These are phyloP conservation scores for Linepithema humile DNA, from an alignment of 1,140 invertebrate genomes.

Conservation along the genomic window DNA sequence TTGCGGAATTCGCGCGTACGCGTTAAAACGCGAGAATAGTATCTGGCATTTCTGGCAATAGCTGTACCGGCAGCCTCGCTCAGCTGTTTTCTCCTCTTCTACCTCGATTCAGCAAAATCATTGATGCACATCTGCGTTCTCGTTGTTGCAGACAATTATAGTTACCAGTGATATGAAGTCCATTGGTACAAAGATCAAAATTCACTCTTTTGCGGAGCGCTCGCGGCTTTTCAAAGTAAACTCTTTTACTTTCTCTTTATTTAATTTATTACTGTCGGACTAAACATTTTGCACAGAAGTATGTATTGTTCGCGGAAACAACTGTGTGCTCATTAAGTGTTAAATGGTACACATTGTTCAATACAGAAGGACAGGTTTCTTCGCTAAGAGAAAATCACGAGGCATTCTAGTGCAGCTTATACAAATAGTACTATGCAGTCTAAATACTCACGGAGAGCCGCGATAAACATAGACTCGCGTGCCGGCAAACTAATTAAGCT, in stretches of 20 bases:
- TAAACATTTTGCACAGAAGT: no score
- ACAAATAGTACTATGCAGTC: slow-evolving; percentile 17
- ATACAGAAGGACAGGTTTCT: background rate
- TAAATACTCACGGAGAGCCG: slow-evolving; percentile 10
- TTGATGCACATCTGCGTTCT: no score
- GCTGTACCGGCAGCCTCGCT: background rate
- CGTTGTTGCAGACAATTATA: no score
- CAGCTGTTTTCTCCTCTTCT: background rate
- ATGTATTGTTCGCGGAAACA: no score
- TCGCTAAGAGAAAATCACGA: background rate
- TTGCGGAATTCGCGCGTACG: slow-evolving; percentile 15
- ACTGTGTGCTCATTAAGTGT: background rate
- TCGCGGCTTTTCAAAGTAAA: background rate
- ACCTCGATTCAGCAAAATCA: background rate
- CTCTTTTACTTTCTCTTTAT: background rate
- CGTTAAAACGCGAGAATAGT: slow-evolving; percentile 55
- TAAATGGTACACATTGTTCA: background rate
- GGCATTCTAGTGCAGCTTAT: slow-evolving; percentile 4
- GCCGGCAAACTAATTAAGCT: slow-evolving; percentile 49
- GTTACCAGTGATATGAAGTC: background rate
- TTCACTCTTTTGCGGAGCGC: background rate
- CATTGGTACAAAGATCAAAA: background rate
- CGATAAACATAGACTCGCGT: slow-evolving; percentile 39
- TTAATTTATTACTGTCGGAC: background rate
- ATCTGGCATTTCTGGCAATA: slow-evolving; percentile 26